Conservation (phyloP, 37 sponge, comb jelly and placozoan species). For the Bolinopsis microptera region DNA sequence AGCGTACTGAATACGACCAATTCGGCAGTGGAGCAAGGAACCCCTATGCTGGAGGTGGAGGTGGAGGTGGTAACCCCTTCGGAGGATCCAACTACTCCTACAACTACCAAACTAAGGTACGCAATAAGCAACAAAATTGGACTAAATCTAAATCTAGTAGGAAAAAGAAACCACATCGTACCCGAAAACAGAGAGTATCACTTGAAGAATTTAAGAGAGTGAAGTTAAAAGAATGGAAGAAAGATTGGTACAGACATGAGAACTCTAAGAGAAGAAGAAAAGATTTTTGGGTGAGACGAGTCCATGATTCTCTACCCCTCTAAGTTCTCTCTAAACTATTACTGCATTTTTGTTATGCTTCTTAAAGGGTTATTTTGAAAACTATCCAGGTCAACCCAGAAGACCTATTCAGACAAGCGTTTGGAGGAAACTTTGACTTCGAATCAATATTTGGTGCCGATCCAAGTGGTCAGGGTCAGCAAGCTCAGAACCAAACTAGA, state of each 20-base stretch:
- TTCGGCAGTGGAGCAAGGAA: not conserved
- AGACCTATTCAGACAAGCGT: constrained; percentile 41
- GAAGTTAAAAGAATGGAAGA: not conserved
- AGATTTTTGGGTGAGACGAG: constrained; percentile 17
- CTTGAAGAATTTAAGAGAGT: not conserved
- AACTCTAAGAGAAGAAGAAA: not conserved
- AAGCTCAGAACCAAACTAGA: not conserved
- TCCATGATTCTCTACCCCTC: constrained; percentile 1
- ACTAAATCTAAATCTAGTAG: not conserved
- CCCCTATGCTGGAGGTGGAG: not conserved
- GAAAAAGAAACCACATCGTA: not conserved
- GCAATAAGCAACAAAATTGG: not conserved
- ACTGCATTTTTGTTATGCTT: too few relatives aligned
- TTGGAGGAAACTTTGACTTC: constrained; percentile 55
- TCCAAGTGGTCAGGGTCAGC: not conserved
- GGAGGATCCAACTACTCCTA: not conserved
- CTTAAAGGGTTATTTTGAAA: too few relatives aligned
- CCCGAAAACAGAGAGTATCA: not conserved
- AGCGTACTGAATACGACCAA: constrained; percentile 31
- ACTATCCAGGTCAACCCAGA: constrained; percentile 55
- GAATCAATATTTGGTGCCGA: constrained; percentile 59
- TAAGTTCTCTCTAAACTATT: too few relatives aligned
- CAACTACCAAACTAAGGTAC: constrained; percentile 56
- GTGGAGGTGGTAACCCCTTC: constrained; percentile 28
- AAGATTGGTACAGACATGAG: not conserved